A percentile compares a stretch with the other conserved stretches of the same genome.
These are phyloP conservation scores for Pseudoatta argentina DNA, from an alignment of 1,140 invertebrate genomes.

Conservation along the genomic window DNA sequence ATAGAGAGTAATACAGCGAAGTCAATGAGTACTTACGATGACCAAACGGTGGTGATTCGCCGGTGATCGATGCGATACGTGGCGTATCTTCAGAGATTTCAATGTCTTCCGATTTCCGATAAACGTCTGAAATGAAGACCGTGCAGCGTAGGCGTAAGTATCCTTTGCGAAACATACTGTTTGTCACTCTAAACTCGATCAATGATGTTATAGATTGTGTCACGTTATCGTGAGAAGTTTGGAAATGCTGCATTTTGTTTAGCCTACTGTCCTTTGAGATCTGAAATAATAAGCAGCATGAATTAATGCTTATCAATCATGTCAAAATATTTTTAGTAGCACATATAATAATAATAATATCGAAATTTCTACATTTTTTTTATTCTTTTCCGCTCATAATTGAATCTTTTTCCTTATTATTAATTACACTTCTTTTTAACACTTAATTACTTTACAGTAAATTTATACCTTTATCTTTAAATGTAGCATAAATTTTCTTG, in stretches of 20 bases:
- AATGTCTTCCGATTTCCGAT: conserved; percentile 78
- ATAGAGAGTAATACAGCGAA: not conserved
- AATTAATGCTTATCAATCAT: not conserved
- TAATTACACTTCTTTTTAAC: not conserved
- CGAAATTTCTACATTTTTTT: not conserved
- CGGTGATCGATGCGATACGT: conserved; percentile 83
- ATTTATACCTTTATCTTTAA: not conserved
- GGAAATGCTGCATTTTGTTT: conserved; percentile 69
- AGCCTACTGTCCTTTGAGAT: conserved; percentile 64
- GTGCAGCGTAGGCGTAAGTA: conserved; percentile 80
- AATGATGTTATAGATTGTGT: conserved; percentile 77
- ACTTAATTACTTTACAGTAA: not conserved
- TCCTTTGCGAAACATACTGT: conserved; percentile 79
- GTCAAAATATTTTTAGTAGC: not conserved
- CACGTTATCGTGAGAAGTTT: conserved; percentile 59
- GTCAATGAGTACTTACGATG: conserved; percentile 79
- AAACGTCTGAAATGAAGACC: conserved; percentile 80
- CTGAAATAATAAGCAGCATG: conserved; percentile 32
- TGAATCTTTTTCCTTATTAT: not conserved
- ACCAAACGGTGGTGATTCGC: conserved; percentile 82
- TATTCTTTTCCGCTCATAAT: not conserved
- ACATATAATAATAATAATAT: conserved; percentile 7
- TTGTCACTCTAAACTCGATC: conserved; percentile 80
- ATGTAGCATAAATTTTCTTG: not conserved
- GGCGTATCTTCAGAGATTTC: conserved; percentile 82